phyloP scores from a whole-genome alignment of 2,888 invertebrate genomes.

The Limnephilus rhombicus region DNA sequence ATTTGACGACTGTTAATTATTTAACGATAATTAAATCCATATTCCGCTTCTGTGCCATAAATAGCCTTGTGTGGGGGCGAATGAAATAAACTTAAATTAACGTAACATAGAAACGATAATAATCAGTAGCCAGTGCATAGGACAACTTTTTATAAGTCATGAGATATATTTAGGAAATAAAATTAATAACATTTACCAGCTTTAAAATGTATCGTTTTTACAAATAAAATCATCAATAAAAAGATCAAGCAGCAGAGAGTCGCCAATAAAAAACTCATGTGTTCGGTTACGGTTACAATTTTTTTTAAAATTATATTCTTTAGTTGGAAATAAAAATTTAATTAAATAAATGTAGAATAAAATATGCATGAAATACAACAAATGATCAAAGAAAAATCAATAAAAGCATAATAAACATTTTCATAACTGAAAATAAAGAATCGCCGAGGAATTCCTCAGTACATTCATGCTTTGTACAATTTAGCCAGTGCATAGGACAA shows the following conservation, averaged over 20 bases:
- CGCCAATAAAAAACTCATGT: too few relatives aligned
- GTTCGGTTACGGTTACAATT: too few relatives aligned
- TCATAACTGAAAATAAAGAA: too few relatives aligned
- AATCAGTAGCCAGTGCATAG: neutral
- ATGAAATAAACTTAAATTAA: neutral
- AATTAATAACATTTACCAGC: too few relatives aligned
- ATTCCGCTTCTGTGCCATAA: neutral
- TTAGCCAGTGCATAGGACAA: neutral
- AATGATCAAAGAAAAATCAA: too few relatives aligned
- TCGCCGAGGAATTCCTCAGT: too few relatives aligned
- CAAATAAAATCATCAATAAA: slow-evolving; percentile 35
- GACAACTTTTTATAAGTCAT: neutral
- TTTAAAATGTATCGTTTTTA: slow-evolving; percentile 18
- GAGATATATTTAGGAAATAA: slow-evolving; percentile 33
- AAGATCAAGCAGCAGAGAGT: slow-evolving; percentile 19
- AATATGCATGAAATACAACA: too few relatives aligned
- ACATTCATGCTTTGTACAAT: too few relatives aligned
- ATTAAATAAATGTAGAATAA: too few relatives aligned
- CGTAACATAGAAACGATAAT: slow-evolving; percentile 8
- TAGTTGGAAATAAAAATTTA: too few relatives aligned
- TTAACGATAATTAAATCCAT: slow-evolving; percentile 36
- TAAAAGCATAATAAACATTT: too few relatives aligned
- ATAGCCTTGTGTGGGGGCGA: neutral
- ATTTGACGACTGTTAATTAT: slow-evolving; percentile 2
- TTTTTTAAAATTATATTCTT: too few relatives aligned